Base-by-base conservation (phyloP, 2,797 vertebrate genomes). In the Siniperca scherzeri region DNA sequence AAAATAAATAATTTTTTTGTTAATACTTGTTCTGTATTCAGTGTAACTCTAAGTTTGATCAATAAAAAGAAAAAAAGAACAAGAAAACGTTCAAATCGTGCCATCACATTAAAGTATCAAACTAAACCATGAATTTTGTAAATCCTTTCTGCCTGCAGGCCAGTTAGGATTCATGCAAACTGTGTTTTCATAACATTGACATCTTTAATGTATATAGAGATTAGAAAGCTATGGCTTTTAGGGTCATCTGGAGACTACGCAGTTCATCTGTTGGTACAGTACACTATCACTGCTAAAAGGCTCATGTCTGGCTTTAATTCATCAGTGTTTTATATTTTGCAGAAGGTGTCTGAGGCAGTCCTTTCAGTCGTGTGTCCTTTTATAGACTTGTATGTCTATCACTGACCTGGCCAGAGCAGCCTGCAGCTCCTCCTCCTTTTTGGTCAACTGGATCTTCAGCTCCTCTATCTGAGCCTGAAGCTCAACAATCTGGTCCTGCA, bases 391-490 rank as follows among this genome's bases (percentile, higher is more conserved):
- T 1, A 2, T 10, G 30, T 69, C 25, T 10, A 9, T 38, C 38
- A 73, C 85, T 65, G 44, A 96, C 96, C 95, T 95, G 84, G 93
- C 91, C 86, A 96, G 90, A 30, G 97, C 95, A 9, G 97, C 95
- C 94, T 98, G 98, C 5, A 99, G 96, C 87, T 99, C 98, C 91
- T 99, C 98, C 52, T 99, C 98, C 40, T 99, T 99, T 91, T 99
- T 99, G 89, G 95, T 91, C 90, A 99, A 93, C 61, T 99, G 98
- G 74, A 97, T 90, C 93, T 99, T 99, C 74, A 99, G 96, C 86
- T 99, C 98, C 40, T 99, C 97, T 2, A 99, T 97, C 92, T 99
- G 98, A 3, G 97, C 96, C 93, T 99, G 98, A 2, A 99, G 96
- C 94, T 99, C 98, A 0, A 95, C 97, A 8, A 99, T 99, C 96